A percentile compares a stretch with the other conserved stretches of the same genome.
Evolutionary conservation across 2,888 invertebrate genomes (phyloP).

Genomic region (Fragum whitleyi): DNA sequence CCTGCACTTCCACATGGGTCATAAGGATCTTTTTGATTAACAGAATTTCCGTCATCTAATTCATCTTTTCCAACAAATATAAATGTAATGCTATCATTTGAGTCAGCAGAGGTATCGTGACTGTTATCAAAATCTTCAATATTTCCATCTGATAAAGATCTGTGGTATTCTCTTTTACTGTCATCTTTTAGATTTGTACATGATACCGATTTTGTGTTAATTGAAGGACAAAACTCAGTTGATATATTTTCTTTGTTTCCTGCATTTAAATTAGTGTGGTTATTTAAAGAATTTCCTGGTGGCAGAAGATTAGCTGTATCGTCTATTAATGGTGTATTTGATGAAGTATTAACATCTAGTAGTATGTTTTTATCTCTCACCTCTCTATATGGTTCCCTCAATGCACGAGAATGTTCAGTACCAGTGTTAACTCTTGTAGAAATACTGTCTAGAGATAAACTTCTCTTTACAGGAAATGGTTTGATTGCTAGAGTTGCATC

Average conservation of each 20-base stretch:
- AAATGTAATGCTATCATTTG: constrained; percentile 78
- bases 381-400: constrained; percentile 14
- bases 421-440: constrained; percentile 48
- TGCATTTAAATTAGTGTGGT: constrained; percentile 35
- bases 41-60: constrained; percentile 2
- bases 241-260: constrained; percentile 22
- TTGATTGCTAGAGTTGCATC: constrained; percentile 65
- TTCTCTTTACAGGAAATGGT: constrained; percentile 54
- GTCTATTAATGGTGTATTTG: not conserved
- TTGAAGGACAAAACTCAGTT: not conserved
- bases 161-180: constrained; percentile 49
- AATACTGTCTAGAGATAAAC: constrained; percentile 54
- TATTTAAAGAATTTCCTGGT: constrained; percentile 56
- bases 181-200: constrained; percentile 52
- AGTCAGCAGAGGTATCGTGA: constrained; percentile 52
- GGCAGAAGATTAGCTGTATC: constrained; percentile 36
- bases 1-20: constrained; percentile 32
- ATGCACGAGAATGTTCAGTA: constrained; percentile 34
- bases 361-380: not conserved
- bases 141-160: constrained; percentile 70
- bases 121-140: constrained; percentile 68
- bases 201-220: constrained; percentile 45
- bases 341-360: not conserved
- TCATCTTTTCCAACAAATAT: constrained; percentile 71
- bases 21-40: not conserved